Conservation (phyloP, 2,113 vertebrate genomes). For the Semnornis frantzii region DNA sequence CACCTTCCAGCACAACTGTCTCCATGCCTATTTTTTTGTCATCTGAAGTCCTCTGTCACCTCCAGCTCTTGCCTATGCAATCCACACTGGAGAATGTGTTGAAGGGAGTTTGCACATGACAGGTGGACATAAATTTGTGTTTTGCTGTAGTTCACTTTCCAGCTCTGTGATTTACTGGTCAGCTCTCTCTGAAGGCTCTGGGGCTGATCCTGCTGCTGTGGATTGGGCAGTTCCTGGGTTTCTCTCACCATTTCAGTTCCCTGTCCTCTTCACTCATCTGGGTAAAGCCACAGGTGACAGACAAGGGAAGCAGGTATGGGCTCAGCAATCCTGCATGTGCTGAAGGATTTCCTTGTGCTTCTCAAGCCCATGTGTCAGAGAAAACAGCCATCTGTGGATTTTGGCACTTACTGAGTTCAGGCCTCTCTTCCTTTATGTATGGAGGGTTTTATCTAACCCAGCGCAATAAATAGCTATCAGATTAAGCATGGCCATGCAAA, state of each 20-base stretch:
- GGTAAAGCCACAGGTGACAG: neutral
- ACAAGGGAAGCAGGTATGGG: neutral
- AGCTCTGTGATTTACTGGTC: neutral
- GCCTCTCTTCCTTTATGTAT: slow-evolving; percentile 24
- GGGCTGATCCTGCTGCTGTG: neutral
- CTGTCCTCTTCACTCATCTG: fast-evolving
- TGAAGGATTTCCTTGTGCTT: neutral
- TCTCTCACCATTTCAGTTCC: neutral
- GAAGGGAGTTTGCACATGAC: neutral
- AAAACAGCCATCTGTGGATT: slow-evolving; percentile 72
- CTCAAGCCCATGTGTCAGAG: neutral
- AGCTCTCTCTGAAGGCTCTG: neutral
- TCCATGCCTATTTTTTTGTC: neutral
- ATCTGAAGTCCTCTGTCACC: neutral
- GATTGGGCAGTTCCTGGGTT: neutral
- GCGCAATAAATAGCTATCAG: slow-evolving; percentile 72
- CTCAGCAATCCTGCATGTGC: neutral
- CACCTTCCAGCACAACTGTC: neutral
- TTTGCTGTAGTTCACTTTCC: neutral
- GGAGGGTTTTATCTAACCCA: slow-evolving; percentile 57
- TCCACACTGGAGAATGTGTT: neutral
- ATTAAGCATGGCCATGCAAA: slow-evolving; percentile 67
- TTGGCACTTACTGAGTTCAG: slow-evolving; percentile 56
- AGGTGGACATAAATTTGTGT: neutral
- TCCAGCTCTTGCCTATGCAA: neutral